Percentiles rank a stretch among this genome's conserved stretches.
phyloP scores from a whole-genome alignment of 2,888 invertebrate species.

The Synanthedon myopaeformis region DNA sequence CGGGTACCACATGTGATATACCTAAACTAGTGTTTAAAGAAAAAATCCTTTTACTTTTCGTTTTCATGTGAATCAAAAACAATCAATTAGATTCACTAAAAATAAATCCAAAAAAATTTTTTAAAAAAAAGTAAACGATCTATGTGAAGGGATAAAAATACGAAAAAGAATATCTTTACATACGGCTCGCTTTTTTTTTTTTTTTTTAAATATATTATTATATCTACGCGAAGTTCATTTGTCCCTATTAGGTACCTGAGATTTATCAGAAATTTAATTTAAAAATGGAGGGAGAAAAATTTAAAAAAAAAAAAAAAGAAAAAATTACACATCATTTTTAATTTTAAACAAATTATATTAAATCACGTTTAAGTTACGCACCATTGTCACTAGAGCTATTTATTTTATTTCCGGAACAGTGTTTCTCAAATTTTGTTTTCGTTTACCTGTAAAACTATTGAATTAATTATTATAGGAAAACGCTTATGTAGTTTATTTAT shows the following conservation, averaged over 20 bases:
- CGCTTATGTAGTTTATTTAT: conserved; percentile 42
- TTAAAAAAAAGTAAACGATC: not conserved
- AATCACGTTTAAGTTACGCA: conserved; percentile 6
- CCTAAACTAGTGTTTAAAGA: not conserved
- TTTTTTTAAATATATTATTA: conserved; percentile 6
- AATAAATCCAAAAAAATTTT: not conserved
- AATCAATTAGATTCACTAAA: not conserved
- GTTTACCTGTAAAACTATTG: conserved; percentile 26
- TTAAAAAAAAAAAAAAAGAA: conserved; percentile 3
- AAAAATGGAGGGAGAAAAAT: conserved; percentile 7
- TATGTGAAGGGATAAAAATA: not conserved
- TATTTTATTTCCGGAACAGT: conserved; percentile 43
- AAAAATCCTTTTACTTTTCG: not conserved
- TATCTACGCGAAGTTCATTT: conserved; percentile 17
- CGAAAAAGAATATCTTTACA: not conserved
- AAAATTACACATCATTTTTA: not conserved
- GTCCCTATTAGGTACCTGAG: conserved; percentile 64
- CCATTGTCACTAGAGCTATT: conserved; percentile 18
- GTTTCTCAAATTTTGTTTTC: conserved; percentile 61
- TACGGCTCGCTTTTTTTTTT: not conserved
- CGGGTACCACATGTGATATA: conserved; percentile 41
- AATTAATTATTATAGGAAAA: conserved; percentile 25
- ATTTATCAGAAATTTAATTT: conserved; percentile 30
- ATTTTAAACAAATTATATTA: conserved; percentile 4
- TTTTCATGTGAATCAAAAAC: not conserved